Evolutionary conservation across 2,113 vertebrate genomes (phyloP).

Genomic region (Psilopogon haemacephalus): DNA sequence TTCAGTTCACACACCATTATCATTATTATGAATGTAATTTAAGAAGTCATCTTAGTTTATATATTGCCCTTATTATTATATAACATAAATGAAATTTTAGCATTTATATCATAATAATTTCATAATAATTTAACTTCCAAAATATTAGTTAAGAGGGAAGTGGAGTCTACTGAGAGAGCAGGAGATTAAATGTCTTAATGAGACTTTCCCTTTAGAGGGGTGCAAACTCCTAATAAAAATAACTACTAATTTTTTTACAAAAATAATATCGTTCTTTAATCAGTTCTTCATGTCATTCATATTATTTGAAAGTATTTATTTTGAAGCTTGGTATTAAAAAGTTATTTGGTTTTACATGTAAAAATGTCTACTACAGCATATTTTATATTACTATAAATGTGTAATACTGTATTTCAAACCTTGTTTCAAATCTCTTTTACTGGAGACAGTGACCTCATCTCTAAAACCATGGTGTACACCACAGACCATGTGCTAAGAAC

Average conservation of each 20-base stretch:
- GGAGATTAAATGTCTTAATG: neutral
- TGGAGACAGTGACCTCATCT: neutral
- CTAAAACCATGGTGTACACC: neutral
- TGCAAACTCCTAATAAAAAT: neutral
- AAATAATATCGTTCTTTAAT: neutral
- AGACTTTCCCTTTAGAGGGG: neutral
- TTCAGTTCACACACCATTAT: neutral
- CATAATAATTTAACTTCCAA: neutral
- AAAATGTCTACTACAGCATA: neutral
- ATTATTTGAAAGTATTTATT: neutral
- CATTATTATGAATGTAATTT: neutral
- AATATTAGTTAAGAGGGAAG: neutral
- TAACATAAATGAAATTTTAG: neutral
- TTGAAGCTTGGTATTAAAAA: neutral
- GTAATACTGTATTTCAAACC: neutral
- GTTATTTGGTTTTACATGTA: neutral
- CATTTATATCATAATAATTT: neutral
- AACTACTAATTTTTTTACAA: neutral
- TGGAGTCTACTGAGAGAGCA: neutral
- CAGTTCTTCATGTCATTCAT: neutral
- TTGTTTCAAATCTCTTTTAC: too few species aligned
- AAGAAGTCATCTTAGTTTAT: neutral
- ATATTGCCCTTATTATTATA: neutral
- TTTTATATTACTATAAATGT: neutral
- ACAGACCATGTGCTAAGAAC: neutral